These are phyloP conservation scores for Drosophila tropicalis DNA, from an alignment of 1,140 invertebrate species.

Conservation along the genomic window DNA sequence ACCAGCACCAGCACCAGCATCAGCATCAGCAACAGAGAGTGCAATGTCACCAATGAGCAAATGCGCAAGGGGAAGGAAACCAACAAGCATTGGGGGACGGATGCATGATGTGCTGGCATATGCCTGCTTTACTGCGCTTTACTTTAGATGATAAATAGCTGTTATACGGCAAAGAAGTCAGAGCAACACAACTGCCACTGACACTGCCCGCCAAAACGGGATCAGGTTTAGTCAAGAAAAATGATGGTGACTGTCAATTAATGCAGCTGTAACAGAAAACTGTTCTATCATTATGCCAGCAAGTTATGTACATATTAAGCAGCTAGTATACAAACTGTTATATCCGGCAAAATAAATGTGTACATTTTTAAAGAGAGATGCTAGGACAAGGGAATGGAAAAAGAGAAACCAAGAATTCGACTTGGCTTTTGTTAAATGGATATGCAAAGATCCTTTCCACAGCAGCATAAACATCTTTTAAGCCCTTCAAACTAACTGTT, in stretches of 20 bases:
- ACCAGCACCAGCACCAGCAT: no score
- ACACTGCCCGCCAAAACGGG: neutral
- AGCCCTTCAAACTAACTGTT: no score
- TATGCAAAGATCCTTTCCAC: no score
- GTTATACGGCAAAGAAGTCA: slow-evolving; percentile 4
- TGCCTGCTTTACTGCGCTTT: neutral
- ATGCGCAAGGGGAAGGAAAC: neutral
- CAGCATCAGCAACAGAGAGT: slow-evolving; percentile 1
- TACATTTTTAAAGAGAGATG: no score
- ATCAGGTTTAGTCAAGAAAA: slow-evolving; percentile 9
- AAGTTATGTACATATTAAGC: neutral
- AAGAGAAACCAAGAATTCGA: neutral
- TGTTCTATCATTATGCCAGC: neutral
- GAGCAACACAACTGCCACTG: neutral
- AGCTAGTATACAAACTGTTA: neutral
- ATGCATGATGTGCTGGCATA: neutral
- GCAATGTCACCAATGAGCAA: slow-evolving; percentile 32
- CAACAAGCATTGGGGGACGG: neutral
- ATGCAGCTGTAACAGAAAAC: slow-evolving; percentile 1
- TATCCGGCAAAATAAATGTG: neutral
- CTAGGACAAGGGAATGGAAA: neutral
- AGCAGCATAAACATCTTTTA: no score
- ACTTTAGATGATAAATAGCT: slow-evolving; percentile 11
- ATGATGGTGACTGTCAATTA: slow-evolving; percentile 4
- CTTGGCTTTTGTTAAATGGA: no score